Evolutionary conservation across 2,888 invertebrate genomes (phyloP).

Genomic region (Ptilodon capucinus): DNA sequence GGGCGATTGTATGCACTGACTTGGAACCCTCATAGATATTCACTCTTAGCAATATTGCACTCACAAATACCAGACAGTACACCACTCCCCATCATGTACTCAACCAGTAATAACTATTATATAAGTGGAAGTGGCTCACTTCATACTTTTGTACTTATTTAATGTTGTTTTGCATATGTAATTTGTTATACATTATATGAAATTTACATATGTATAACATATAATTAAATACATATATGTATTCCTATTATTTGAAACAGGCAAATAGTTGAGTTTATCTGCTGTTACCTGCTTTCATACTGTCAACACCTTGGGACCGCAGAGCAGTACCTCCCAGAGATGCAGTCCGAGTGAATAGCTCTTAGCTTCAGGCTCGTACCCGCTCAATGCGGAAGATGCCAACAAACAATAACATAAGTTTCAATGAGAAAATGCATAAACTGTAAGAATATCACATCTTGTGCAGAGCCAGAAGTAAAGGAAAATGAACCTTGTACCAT

Average conservation of each 20-base stretch:
- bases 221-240: not conserved
- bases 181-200: not conserved
- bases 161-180: no score
- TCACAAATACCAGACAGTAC: no score
- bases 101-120: no score
- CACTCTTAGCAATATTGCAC: no score
- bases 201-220: not conserved
- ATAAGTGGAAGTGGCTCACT: no score
- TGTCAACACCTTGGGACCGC: not conserved
- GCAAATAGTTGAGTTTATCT: not conserved
- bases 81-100: no score
- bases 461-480: no score
- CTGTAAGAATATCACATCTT: not conserved
- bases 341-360: not conserved
- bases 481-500: no score
- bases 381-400: not conserved
- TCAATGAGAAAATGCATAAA: not conserved
- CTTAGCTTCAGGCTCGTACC: not conserved
- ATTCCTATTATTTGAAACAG: not conserved
- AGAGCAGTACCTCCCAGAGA: not conserved
- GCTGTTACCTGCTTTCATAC: not conserved
- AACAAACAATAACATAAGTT: not conserved
- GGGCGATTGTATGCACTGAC: no score
- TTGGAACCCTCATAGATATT: no score
- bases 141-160: no score